These are phyloP conservation scores for Novumbra hubbsi DNA, from an alignment of 2,797 vertebrate species.

Conservation along the genomic window DNA sequence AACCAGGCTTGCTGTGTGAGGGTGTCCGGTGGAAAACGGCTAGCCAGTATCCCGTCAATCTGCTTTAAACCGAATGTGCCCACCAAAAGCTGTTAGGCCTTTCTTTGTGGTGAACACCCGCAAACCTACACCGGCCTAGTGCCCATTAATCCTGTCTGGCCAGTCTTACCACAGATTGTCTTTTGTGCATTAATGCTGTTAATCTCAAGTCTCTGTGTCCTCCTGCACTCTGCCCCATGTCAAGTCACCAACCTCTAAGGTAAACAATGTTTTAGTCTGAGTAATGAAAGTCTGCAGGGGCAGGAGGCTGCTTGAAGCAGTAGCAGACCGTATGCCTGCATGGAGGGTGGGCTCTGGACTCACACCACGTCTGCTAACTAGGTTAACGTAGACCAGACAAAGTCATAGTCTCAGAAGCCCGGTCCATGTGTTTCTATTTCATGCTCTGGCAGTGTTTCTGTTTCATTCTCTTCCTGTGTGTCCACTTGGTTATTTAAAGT, in stretches of 20 bases:
- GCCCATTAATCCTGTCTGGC: constrained; percentile 1
- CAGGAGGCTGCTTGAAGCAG: constrained; percentile 58
- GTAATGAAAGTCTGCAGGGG: constrained; percentile 65
- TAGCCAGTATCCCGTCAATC: constrained; percentile 9
- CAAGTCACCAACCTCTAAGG: constrained; percentile 51
- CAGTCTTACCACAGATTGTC: neutral
- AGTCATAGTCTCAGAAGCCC: too few species aligned
- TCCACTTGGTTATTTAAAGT: constrained; percentile 8
- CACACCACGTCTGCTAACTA: constrained; percentile 20
- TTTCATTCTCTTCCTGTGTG: constrained; percentile 22
- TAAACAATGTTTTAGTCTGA: constrained; percentile 66
- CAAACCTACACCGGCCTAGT: neutral
- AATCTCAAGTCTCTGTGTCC: constrained; percentile 15
- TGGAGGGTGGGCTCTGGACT: constrained; percentile 27
- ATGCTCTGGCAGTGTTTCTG: constrained; percentile 4
- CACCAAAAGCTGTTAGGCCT: neutral
- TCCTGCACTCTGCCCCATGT: constrained; percentile 35
- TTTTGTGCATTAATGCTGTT: neutral
- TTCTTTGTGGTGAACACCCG: constrained; percentile 9
- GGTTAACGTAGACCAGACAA: constrained; percentile 17
- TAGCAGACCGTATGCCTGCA: constrained; percentile 37
- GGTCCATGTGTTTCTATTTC: constrained; percentile 24
- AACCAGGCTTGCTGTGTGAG: constrained; percentile 33
- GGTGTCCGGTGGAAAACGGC: constrained; percentile 30
- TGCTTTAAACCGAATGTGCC: neutral